A percentile compares a stretch with the other conserved stretches of the same genome.
Conservation (phyloP, 2,888 invertebrate genomes). For the Kryphioiulus occultus region DNA sequence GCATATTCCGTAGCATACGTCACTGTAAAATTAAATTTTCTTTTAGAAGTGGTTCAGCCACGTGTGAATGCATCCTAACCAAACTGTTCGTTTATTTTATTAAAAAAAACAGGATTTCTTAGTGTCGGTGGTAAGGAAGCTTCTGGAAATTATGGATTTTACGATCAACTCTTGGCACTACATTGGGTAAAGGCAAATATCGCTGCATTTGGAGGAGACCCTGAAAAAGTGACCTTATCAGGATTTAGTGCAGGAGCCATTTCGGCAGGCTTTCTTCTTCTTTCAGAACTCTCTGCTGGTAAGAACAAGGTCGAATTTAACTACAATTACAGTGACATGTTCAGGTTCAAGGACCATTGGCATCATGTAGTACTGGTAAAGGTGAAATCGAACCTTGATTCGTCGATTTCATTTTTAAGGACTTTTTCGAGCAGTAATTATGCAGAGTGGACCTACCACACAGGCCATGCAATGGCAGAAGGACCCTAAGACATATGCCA, state of each 20-base stretch:
- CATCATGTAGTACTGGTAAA: no score
- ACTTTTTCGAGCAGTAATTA: neutral
- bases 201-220: neutral
- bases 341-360: no score
- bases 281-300: neutral
- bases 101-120: neutral
- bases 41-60: no score
- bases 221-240: neutral
- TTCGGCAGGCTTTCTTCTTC: neutral
- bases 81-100: no score
- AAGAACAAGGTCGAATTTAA: neutral
- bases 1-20: no score
- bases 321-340: neutral
- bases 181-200: neutral
- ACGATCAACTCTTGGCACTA: neutral
- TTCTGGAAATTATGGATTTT: neutral
- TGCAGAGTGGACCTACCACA: neutral
- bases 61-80: no score
- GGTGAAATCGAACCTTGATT: no score
- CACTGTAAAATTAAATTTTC: no score
- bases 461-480: neutral
- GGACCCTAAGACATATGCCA: neutral
- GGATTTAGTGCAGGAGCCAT: neutral
- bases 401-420: neutral
- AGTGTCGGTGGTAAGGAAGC: neutral